These are phyloP conservation scores for Lampris megalopsis DNA, from an alignment of 2,113 vertebrate species.

Conservation along the genomic window DNA sequence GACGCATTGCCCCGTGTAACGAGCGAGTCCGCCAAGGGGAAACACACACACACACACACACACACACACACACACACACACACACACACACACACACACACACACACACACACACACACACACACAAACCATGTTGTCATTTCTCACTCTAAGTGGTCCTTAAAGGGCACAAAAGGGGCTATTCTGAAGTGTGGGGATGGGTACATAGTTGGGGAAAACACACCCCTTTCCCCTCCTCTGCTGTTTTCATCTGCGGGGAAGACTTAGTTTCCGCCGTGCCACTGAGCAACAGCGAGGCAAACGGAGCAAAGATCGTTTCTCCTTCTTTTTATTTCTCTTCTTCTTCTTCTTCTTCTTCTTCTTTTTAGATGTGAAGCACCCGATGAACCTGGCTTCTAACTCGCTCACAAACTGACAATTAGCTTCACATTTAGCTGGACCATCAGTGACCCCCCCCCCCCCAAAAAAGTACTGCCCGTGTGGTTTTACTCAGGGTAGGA, in stretches of 20 bases:
- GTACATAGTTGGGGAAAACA: constrained; percentile 1
- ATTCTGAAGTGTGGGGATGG: not conserved
- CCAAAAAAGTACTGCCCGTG: too few species aligned
- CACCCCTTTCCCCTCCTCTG: constrained; percentile 7
- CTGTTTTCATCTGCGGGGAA: constrained; percentile 20
- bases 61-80: constrained; percentile 10
- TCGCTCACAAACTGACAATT: too few species aligned
- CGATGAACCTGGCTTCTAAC: too few species aligned
- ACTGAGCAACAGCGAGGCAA: constrained; percentile 15
- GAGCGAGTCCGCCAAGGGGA: constrained; percentile 29
- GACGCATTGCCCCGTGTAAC: not conserved
- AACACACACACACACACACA: constrained; percentile 11
- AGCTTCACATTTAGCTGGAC: too few species aligned
- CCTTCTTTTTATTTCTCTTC: constrained; percentile 48
- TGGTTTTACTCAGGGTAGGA: too few species aligned
- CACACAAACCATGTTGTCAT: constrained; percentile 17
- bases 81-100: constrained; percentile 10
- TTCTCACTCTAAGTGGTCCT: constrained; percentile 24
- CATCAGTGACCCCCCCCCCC: too few species aligned
- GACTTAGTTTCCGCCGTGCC: constrained; percentile 22
- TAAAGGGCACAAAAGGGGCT: constrained; percentile 2
- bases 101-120: constrained; percentile 13
- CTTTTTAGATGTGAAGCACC: too few species aligned
- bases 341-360: too few species aligned
- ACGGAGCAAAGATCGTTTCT: constrained; percentile 18